Evolutionary conservation across 2,113 vertebrate genomes (phyloP).

Genomic region (Martes martes): DNA sequence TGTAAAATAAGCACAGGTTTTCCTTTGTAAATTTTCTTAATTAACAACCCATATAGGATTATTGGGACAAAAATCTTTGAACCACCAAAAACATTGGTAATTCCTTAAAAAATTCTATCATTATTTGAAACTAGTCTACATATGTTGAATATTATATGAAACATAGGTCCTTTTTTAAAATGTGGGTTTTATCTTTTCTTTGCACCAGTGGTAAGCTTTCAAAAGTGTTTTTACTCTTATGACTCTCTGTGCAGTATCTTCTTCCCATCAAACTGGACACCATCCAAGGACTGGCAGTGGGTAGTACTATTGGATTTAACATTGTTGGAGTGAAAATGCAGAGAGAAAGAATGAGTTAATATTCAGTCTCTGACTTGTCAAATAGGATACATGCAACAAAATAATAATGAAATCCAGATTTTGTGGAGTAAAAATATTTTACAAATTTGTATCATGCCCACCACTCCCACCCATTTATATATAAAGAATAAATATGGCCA

Average conservation of each 20-base stretch:
- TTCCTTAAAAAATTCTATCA: neutral
- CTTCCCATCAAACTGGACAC: neutral
- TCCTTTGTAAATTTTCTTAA: neutral
- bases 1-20: constrained; percentile 46
- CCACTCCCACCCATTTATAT: neutral
- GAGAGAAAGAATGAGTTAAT: neutral
- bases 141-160: neutral
- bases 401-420: neutral
- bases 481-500: neutral
- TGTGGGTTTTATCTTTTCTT: neutral
- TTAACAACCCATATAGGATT: neutral
- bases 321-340: neutral
- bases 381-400: neutral
- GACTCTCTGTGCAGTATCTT: neutral
- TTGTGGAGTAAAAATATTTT: neutral
- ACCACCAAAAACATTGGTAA: neutral
- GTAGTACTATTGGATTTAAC: neutral
- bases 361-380: neutral
- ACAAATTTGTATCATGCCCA: neutral
- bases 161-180: neutral
- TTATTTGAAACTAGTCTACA: neutral
- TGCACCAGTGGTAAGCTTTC: neutral
- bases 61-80: neutral
- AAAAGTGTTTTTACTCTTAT: neutral
- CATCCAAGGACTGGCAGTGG: neutral